Evolutionary conservation across 2,113 vertebrate genomes (phyloP).

Genomic region (Oreotrochilus melanogaster): DNA sequence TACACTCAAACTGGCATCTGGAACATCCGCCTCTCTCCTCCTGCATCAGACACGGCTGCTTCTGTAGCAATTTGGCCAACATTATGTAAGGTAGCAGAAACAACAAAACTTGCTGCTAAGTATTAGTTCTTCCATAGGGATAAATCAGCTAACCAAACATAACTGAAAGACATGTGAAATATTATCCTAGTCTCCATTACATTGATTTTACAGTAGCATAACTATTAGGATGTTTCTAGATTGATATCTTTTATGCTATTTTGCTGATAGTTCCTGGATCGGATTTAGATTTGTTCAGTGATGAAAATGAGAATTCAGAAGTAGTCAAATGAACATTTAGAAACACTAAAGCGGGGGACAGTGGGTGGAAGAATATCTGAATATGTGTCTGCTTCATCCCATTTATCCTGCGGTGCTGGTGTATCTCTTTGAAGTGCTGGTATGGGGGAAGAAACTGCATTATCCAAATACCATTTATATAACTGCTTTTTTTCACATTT

Average conservation of each 20-base stretch:
- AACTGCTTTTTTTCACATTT: slow-evolving; percentile 37
- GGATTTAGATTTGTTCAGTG: neutral
- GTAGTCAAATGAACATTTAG: slow-evolving; percentile 35
- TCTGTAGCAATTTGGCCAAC: neutral
- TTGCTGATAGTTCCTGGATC: neutral
- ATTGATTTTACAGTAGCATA: neutral
- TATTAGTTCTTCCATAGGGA: neutral
- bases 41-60: neutral
- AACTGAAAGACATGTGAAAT: neutral
- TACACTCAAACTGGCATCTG: neutral
- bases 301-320: slow-evolving; percentile 28
- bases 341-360: neutral
- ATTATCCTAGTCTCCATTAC: neutral
- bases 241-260: neutral
- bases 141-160: neutral
- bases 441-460: slow-evolving; percentile 45
- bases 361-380: slow-evolving; percentile 45
- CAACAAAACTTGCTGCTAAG: neutral
- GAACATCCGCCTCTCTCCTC: neutral
- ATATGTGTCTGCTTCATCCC: neutral
- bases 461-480: slow-evolving; percentile 67
- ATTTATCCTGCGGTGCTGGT: slow-evolving; percentile 43
- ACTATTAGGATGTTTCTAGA: neutral
- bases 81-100: neutral
- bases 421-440: slow-evolving; percentile 40